These are phyloP conservation scores for Eupelmus urozonus DNA, from an alignment of 2,888 invertebrate species.

Conservation along the genomic window DNA sequence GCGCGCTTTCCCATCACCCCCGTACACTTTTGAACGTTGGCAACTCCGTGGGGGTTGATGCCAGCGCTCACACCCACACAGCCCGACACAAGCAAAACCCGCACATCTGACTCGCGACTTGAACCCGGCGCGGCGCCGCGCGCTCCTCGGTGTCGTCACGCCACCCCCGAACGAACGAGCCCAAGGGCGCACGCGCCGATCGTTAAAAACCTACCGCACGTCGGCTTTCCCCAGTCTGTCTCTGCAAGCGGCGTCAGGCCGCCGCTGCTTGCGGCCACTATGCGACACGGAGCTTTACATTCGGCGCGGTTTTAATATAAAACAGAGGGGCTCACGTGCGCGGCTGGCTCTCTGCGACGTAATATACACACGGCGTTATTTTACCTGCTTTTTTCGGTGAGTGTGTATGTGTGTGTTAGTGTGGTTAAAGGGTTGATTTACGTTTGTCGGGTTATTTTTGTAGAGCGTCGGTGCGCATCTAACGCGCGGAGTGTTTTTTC, in stretches of 20 bases:
- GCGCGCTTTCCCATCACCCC: too few relatives aligned
- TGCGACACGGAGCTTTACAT: not conserved
- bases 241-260: not conserved
- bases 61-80: too few relatives aligned
- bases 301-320: not conserved
- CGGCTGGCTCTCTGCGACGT: not conserved
- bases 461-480: too few relatives aligned
- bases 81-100: too few relatives aligned
- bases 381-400: too few relatives aligned
- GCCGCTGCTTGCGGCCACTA: not conserved
- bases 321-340: not conserved
- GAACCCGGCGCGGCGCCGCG: too few relatives aligned
- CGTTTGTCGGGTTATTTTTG: too few relatives aligned
- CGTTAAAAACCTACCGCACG: slow-evolving; percentile 57
- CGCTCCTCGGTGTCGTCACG: slow-evolving; percentile 22
- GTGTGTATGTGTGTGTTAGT: not conserved
- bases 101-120: too few relatives aligned
- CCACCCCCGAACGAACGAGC: slow-evolving; percentile 25
- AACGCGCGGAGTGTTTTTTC: too few relatives aligned
- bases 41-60: too few relatives aligned
- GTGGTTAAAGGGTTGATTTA: too few relatives aligned
- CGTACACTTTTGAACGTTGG: too few relatives aligned
- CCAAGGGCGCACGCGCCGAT: slow-evolving; percentile 63
- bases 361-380: not conserved
- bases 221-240: not conserved